A percentile compares a stretch with the other conserved stretches of the same genome.
These are phyloP conservation scores for Hirudinaria manillensis DNA, from an alignment of 2,888 invertebrate genomes.

Conservation along the genomic window DNA sequence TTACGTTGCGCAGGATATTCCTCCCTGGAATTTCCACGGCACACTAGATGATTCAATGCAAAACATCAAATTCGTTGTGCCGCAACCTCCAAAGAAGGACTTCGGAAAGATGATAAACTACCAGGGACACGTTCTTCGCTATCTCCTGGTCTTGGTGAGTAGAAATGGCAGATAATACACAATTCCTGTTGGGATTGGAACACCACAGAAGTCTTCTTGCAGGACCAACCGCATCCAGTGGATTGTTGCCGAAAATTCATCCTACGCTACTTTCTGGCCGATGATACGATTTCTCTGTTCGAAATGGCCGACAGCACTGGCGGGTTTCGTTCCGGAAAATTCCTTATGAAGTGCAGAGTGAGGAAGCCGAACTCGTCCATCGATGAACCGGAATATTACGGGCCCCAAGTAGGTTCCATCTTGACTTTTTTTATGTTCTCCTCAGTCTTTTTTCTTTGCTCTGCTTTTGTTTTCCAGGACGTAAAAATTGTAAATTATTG, in stretches of 20 bases:
- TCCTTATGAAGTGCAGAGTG: conserved; percentile 12
- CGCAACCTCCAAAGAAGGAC: conserved; percentile 70
- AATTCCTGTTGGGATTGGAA: too few relatives aligned
- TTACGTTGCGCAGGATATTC: conserved; percentile 10
- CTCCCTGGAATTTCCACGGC: conserved; percentile 20
- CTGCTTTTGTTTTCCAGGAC: too few relatives aligned
- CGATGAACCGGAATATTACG: conserved; percentile 27
- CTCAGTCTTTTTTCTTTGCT: too few relatives aligned
- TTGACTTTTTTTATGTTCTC: neutral
- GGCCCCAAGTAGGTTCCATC: conserved; percentile 14
- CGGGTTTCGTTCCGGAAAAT: conserved; percentile 22
- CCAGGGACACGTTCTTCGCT: conserved; percentile 64
- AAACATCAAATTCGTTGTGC: conserved; percentile 66
- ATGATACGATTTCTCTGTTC: conserved; percentile 10
- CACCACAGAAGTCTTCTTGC: too few relatives aligned
- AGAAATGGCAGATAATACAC: too few relatives aligned
- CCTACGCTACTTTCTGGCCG: conserved; percentile 18
- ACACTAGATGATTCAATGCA: conserved; percentile 71
- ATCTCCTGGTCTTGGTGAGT: conserved; percentile 64
- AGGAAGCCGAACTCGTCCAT: conserved; percentile 20
- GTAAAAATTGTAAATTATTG: neutral
- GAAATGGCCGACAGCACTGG: neutral
- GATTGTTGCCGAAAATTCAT: conserved; percentile 27
- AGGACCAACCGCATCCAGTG: conserved; percentile 24
- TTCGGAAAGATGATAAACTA: conserved; percentile 70